Base-by-base conservation (phyloP, 2,888 invertebrate genomes). In the Fragum whitleyi region DNA sequence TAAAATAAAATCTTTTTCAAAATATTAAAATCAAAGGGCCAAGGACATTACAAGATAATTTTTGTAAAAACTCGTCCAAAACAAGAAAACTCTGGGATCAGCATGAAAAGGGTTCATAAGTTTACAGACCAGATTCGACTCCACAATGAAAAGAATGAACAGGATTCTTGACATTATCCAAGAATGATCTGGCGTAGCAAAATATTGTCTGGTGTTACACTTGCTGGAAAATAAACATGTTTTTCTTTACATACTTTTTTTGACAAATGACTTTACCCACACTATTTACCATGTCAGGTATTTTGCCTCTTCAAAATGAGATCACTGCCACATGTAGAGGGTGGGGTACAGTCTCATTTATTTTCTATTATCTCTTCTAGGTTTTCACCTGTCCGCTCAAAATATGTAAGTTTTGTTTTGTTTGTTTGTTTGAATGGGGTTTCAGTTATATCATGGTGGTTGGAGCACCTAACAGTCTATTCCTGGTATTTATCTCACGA, bases 221-320 rank as follows among this genome's bases (percentile, higher is more conserved):
- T 65, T 65, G 65, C 65, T 11, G 14, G 65, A 65, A 65, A 65
- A 65, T 65, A 65, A 65, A 65, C 65, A 65, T 65, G 65, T 65
- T 65, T 65, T 65, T 65, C 65, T 65, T 65, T 42, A 23, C 65
- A 42, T 21, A 14, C 42, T 65, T 65, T 65, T 65, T 65, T 39
- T 65, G 65, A 65, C 42, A 65, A 65, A 65, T 65, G 42, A 29
- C 65, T 65, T 65, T 65, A 65, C 42, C 65, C 42, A 65, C 65
- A 65, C 65, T 21, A 65, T 65, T 65, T 26, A 65, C 65, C 9
- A 65, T 42, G 65, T 39, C 65, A 42, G 42, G 36, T 23, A 23
- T 36, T 36, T 36, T 65, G 28, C 21, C 21, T 23, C 29, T 42
- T 65, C 42, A 21, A 65, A 28, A n/a, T 26, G 36, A 32, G 7